Evolutionary conservation across 2,113 vertebrate genomes (phyloP).

Genomic region (Proterorhinus semilunaris): DNA sequence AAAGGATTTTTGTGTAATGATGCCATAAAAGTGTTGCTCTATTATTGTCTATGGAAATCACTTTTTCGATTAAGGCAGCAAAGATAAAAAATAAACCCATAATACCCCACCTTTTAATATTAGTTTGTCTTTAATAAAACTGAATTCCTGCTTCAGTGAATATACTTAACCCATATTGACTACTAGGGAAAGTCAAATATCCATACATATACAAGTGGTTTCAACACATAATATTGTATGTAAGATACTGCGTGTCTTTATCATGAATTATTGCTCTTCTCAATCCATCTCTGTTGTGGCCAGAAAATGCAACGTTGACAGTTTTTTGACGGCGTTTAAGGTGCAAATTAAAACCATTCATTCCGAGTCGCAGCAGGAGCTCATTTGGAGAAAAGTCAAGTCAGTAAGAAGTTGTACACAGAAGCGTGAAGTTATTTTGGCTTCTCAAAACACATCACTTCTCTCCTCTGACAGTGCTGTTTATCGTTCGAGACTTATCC

Average conservation of each 20-base stretch:
- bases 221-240: no score
- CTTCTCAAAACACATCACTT: neutral
- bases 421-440: neutral
- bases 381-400: slow-evolving; percentile 5
- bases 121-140: no score
- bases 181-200: no score
- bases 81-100: no score
- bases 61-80: no score
- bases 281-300: neutral
- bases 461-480: neutral
- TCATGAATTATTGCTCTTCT: neutral
- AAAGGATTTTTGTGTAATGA: no score
- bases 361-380: slow-evolving; percentile 1
- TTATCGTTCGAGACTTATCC: neutral
- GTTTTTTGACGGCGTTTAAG: neutral
- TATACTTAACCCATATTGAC: no score
- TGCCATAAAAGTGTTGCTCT: no score
- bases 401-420: neutral
- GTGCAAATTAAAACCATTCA: slow-evolving; percentile 12
- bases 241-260: neutral
- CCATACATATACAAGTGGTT: no score
- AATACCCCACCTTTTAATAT: no score
- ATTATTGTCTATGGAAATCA: no score
- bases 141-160: no score
- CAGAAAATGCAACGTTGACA: slow-evolving; percentile 4